Percentiles rank a stretch among this genome's conserved stretches.
Evolutionary conservation across 2,888 invertebrate species (phyloP).

Genomic region (Escarpia spicata): DNA sequence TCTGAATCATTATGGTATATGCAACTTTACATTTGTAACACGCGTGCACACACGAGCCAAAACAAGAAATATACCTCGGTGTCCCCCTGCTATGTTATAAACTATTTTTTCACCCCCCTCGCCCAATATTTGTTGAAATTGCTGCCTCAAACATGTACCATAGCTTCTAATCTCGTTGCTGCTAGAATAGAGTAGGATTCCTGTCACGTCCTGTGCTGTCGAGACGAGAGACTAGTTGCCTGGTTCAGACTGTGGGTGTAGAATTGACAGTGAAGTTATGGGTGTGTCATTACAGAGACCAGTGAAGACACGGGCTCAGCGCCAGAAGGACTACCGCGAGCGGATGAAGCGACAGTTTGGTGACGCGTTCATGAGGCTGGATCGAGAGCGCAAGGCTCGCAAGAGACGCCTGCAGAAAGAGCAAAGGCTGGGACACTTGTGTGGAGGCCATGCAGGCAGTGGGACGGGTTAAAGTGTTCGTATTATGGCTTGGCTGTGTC

Average conservation of each 20-base stretch:
- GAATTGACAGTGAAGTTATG: not conserved
- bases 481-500: not conserved
- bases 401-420: not conserved
- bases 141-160: too few relatives aligned
- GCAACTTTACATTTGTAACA: too few relatives aligned
- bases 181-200: too few relatives aligned
- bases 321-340: not conserved
- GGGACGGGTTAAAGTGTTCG: not conserved
- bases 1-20: too few relatives aligned
- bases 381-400: conserved; percentile 4
- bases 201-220: not conserved
- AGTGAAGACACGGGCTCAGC: conserved; percentile 7
- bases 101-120: too few relatives aligned
- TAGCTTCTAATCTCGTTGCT: too few relatives aligned
- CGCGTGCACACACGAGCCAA: too few relatives aligned
- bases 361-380: conserved; percentile 1
- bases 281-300: not conserved
- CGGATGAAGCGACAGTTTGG: conserved; percentile 6
- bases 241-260: not conserved
- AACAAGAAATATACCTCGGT: too few relatives aligned
- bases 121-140: too few relatives aligned
- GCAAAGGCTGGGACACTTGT: not conserved
- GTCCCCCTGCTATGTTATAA: too few relatives aligned
- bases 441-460: not conserved
- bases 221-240: not conserved